Evolutionary conservation across 2,888 invertebrate genomes (phyloP).

Genomic region (Drosophila kanekoi): DNA sequence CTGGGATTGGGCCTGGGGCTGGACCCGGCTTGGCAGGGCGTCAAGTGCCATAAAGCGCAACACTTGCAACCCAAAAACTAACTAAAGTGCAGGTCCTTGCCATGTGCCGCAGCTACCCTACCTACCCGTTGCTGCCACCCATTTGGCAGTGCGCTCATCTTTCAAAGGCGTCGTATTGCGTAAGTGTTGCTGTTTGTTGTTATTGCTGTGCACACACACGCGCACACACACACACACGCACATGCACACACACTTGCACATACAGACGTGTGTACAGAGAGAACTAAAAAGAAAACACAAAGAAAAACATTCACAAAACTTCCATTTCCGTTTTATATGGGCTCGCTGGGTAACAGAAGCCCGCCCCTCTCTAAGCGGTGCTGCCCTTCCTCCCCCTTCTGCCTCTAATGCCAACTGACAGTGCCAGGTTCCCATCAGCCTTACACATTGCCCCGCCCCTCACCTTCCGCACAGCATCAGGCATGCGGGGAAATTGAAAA

Average conservation of each 20-base stretch:
- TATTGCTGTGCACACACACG: conserved; percentile 51
- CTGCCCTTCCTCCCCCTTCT: too few relatives aligned
- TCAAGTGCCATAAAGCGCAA: conserved; percentile 78
- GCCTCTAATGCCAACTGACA: conserved; percentile 19
- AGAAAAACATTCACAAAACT: conserved; percentile 84
- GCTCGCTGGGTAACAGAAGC: conserved; percentile 40
- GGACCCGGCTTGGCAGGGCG: conserved; percentile 62
- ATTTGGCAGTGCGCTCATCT: conserved; percentile 65
- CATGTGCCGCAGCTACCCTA: conserved; percentile 51
- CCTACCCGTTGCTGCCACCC: conserved; percentile 28
- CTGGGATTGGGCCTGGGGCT: conserved; percentile 4
- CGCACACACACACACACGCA: conserved; percentile 5
- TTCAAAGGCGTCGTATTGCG: conserved; percentile 74
- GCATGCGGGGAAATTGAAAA: conserved; percentile 77
- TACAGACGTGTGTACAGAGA: conserved; percentile 26
- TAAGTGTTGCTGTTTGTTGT: conserved; percentile 66
- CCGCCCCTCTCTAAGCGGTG: too few relatives aligned
- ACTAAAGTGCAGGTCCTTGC: conserved; percentile 73
- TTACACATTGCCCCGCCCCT: background rate
- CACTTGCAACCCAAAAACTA: conserved; percentile 79
- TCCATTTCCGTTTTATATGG: conserved; percentile 83
- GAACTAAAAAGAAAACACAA: conserved; percentile 69
- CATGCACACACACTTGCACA: conserved; percentile 1
- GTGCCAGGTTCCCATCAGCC: conserved; percentile 26
- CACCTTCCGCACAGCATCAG: conserved; percentile 27